Percentiles rank a stretch among this genome's conserved stretches.
Conservation (phyloP, 2,797 vertebrate species). For the Acrossocheilus wenchowensis region DNA sequence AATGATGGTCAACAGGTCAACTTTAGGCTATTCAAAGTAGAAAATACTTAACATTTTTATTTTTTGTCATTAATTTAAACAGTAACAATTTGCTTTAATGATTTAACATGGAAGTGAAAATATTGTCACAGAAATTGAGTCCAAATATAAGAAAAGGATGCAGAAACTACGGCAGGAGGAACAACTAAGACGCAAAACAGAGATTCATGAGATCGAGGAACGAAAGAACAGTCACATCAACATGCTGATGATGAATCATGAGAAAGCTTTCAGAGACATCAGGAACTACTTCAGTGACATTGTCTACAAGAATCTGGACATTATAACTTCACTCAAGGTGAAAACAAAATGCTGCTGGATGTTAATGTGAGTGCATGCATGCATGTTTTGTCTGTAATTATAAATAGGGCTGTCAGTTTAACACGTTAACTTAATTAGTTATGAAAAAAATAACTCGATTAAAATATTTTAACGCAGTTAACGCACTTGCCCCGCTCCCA, state of each 20-base stretch:
- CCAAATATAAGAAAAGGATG: constrained; percentile 81
- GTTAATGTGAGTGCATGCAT: not conserved
- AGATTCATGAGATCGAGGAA: constrained; percentile 81
- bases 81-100: not conserved
- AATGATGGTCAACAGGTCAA: too few species aligned
- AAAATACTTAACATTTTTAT: too few species aligned
- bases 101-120: not conserved
- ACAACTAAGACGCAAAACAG: constrained; percentile 79
- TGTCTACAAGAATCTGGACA: constrained; percentile 76
- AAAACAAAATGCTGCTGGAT: not conserved
- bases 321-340: constrained; percentile 75
- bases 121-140: constrained; percentile 78
- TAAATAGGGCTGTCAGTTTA: not conserved
- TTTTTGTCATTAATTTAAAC: not conserved
- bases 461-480: too few species aligned
- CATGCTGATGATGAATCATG: constrained; percentile 77
- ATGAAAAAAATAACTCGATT: too few species aligned
- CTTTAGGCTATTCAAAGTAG: too few species aligned
- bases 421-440: too few species aligned
- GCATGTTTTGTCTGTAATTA: not conserved
- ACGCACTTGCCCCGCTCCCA: too few species aligned
- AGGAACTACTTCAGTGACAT: constrained; percentile 77
- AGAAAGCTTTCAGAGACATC: constrained; percentile 78
- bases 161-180: constrained; percentile 78
- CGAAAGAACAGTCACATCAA: constrained; percentile 84